These are phyloP conservation scores for Polypterus senegalus DNA, from an alignment of 2,113 vertebrate genomes.

Conservation along the genomic window DNA sequence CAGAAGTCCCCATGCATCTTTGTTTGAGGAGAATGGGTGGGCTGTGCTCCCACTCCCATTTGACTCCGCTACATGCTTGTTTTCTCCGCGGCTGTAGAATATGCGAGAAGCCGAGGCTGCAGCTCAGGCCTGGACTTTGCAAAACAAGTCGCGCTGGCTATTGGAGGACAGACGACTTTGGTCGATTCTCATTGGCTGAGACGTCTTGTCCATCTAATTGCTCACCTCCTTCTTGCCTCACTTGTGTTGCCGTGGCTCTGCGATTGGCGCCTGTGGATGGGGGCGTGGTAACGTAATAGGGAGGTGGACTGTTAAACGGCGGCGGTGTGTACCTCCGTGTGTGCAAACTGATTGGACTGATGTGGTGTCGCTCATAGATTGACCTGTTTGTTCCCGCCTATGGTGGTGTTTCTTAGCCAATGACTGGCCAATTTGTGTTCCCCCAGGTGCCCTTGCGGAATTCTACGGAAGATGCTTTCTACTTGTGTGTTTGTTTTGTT, in stretches of 20 bases:
- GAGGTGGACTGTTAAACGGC: not conserved
- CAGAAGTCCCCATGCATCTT: not conserved
- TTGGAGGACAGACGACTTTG: not conserved
- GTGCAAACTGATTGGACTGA: not conserved
- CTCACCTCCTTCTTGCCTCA: too few relatives aligned
- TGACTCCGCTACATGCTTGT: not conserved
- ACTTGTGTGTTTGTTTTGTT: too few relatives aligned
- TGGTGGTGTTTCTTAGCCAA: not conserved
- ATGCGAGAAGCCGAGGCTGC: conserved; percentile 13
- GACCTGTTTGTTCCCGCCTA: not conserved
- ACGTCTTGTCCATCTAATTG: not conserved
- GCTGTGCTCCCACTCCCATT: not conserved
- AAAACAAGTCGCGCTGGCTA: not conserved
- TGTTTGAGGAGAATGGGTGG: not conserved
- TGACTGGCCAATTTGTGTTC: not conserved
- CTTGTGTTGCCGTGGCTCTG: not conserved
- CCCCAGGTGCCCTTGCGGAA: not conserved
- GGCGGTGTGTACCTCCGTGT: not conserved
- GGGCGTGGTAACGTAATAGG: not conserved
- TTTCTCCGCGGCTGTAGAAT: not conserved
- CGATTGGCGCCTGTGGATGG: conserved; percentile 2
- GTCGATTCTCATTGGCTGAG: conserved; percentile 6
- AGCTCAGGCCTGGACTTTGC: conserved; percentile 4
- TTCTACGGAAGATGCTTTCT: not conserved
- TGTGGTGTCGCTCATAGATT: not conserved